phyloP scores from a whole-genome alignment of 2,797 vertebrate species.

The Poeciliopsis paucimaculata region DNA sequence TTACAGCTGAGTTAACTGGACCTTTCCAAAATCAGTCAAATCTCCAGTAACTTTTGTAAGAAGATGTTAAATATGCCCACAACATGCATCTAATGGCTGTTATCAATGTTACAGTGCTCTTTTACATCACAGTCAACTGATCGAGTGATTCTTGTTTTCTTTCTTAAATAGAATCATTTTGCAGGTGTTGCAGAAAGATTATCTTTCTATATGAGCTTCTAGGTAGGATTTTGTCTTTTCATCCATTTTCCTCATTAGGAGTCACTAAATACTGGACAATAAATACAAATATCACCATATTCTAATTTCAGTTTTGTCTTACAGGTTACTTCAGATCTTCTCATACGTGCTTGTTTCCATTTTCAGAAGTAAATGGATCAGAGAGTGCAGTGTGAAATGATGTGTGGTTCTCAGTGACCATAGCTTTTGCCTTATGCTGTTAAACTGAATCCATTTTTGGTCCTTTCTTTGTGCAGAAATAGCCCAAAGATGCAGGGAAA shows the following conservation, averaged over 20 bases:
- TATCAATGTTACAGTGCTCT: background rate
- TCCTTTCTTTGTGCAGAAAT: conserved; percentile 56
- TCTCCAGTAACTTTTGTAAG: background rate
- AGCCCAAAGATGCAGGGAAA: conserved; percentile 36
- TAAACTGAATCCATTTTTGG: conserved; percentile 59
- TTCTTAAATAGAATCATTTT: background rate
- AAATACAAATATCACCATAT: background rate
- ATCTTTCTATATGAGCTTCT: conserved; percentile 5
- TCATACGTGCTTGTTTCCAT: conserved; percentile 38
- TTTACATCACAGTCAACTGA: background rate
- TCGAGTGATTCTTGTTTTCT: background rate
- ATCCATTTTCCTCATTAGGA: background rate
- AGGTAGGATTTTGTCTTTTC: background rate
- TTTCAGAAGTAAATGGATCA: conserved; percentile 34
- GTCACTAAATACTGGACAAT: conserved; percentile 5
- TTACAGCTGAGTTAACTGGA: background rate
- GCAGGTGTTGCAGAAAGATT: background rate
- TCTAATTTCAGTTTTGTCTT: background rate
- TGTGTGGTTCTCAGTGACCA: conserved; percentile 35
- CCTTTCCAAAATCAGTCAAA: background rate
- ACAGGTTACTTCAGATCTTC: conserved; percentile 19
- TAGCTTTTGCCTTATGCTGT: conserved; percentile 50
- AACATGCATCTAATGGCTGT: background rate
- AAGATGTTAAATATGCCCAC: background rate
- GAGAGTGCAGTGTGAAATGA: conserved; percentile 23